These are phyloP conservation scores for Tyrannus savana DNA, from an alignment of 2,113 vertebrate species.

Conservation along the genomic window DNA sequence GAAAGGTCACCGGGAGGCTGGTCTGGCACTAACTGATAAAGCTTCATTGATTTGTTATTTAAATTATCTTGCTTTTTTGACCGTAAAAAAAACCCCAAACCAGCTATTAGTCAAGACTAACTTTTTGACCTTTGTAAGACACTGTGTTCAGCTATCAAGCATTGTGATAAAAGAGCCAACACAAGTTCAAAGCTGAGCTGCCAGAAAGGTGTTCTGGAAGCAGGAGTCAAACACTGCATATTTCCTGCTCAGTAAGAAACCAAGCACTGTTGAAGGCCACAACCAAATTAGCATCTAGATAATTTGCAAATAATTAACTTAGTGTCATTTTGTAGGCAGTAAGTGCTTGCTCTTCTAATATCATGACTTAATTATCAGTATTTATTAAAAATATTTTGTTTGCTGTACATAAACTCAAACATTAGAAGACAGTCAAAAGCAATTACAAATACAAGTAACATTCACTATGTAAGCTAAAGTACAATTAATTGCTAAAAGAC, in stretches of 20 bases:
- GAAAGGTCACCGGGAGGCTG: neutral
- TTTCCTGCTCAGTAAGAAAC: neutral
- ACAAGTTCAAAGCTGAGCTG: neutral
- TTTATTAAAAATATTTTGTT: neutral
- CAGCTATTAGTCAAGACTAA: neutral
- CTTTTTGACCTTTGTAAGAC: neutral
- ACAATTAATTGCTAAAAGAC: neutral
- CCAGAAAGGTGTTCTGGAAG: neutral
- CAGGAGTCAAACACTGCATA: accelerated
- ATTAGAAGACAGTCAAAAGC: neutral
- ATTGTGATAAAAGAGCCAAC: neutral
- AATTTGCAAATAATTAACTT: conserved; percentile 17
- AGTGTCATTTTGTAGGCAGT: neutral
- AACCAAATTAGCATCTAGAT: neutral
- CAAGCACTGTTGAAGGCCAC: neutral
- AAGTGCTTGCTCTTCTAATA: neutral
- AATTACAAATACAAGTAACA: neutral
- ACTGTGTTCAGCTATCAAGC: neutral
- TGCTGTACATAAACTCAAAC: neutral
- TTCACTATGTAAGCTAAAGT: neutral
- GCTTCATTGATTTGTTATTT: neutral
- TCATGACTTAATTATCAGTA: neutral
- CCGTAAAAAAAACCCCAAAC: neutral
- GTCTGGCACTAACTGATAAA: neutral
- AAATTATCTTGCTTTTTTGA: neutral